Conservation (phyloP, 1,140 invertebrate genomes). For the Asobara japonica region DNA sequence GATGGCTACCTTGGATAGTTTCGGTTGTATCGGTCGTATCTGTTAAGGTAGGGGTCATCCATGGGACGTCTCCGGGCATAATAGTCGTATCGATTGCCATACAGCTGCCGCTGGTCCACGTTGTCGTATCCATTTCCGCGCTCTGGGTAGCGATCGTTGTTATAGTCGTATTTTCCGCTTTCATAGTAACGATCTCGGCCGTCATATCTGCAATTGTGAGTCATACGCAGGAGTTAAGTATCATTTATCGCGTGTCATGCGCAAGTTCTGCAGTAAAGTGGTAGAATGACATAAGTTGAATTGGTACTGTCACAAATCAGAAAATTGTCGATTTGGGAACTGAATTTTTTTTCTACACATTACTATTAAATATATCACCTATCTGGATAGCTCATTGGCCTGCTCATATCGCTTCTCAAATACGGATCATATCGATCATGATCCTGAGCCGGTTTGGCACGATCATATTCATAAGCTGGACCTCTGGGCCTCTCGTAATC, state of each 20-base stretch:
- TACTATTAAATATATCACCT: slow-evolving; percentile 27
- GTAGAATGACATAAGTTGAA: too few species aligned
- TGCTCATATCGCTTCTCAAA: slow-evolving; percentile 41
- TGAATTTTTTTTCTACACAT: too few species aligned
- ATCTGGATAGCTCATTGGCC: slow-evolving; percentile 31
- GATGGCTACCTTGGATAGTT: slow-evolving; percentile 32
- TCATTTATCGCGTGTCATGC: too few species aligned
- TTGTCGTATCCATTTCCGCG: slow-evolving; percentile 62
- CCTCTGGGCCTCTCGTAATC: slow-evolving; percentile 33
- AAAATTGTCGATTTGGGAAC: too few species aligned
- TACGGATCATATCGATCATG: slow-evolving; percentile 54
- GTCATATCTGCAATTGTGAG: slow-evolving; percentile 54
- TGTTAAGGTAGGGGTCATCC: slow-evolving; percentile 45
- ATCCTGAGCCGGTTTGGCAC: slow-evolving; percentile 40
- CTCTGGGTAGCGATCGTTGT: slow-evolving; percentile 52
- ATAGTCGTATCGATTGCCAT: slow-evolving; percentile 49
- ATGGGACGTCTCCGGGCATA: slow-evolving; percentile 42
- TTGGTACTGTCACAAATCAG: not conserved
- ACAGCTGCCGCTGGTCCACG: slow-evolving; percentile 47
- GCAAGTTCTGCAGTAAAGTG: too few species aligned
- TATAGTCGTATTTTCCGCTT: slow-evolving; percentile 44
- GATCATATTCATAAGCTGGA: slow-evolving; percentile 48
- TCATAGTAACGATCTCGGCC: slow-evolving; percentile 54
- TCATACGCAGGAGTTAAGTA: not conserved
- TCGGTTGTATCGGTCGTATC: slow-evolving; percentile 51